Base-by-base conservation (phyloP, 2,888 invertebrate species). In the Synergus japonicus region DNA sequence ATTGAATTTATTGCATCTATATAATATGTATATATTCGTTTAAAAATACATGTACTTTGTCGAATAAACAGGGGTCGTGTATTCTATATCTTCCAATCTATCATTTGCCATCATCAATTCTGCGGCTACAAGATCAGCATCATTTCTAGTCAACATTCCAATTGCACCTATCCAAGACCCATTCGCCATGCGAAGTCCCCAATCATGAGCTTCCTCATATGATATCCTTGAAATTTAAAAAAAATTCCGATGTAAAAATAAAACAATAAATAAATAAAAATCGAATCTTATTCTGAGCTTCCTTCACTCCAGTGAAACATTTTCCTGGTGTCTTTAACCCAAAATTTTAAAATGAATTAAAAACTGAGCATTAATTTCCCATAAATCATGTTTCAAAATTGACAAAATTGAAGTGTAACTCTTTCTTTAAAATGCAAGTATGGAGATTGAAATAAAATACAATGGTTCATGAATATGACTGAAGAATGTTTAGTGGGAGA, bases 101-200 rank as follows among this genome's bases (percentile, higher is more conserved):
- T 88, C 89, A 1, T 83, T 77, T 0, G 91, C 91, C 90, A 92
- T 91, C 76, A 89, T 87, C 8, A 92, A 79, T 77, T 89, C 92
- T 13, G 89, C 87, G 1, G 91, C 92, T 0, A 89, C 90, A 3
- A 92, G 81, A 78, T 92, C 92, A 0, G 86, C 87, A 49, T 86
- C 83, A 15, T 88, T 83, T 0, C 84, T 83, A 0, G 84, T 78
- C 29, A 92, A 81, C 88, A 87, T 85, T 7, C 87, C 87, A 0
- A 92, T 82, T 13, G 86, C 84, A 8, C 92, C 92, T 0, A 89
- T 88, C 89, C 91, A 92, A 0, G 87, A 84, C 4, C 91, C 91
- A 77, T 91, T 90, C 3, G 80, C 76, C n/a, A 83, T 66, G 3
- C 80, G 80, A 4, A 84, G 65, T 4, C 92, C 92, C 89, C 89